Base-by-base conservation (phyloP, 2,888 invertebrate species). In the Galerucella calmariensis region DNA sequence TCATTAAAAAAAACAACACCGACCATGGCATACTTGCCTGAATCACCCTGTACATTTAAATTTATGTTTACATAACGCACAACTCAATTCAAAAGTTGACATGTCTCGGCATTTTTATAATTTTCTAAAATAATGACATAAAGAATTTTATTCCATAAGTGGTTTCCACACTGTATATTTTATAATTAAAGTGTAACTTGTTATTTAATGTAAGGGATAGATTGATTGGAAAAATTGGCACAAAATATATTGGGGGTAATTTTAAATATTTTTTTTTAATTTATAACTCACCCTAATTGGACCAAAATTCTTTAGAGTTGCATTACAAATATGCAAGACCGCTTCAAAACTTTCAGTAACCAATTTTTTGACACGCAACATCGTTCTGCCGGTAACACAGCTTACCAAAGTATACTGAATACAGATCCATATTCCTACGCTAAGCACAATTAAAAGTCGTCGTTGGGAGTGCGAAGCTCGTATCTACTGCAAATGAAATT, bases 351-450 rank as follows among this genome's bases (percentile, higher is more conserved):
- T 56, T 20, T 56, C 56, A 56, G 10, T 10, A 56, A 56, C 56
- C 56, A 56, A 16, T 56, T 16, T 56, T 56, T 56, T n/a, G 9
- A 56, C 56, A 16, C 56, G 56, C 56, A 56, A 9, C 56, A 56
- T 56, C 8, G 46, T 46, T 51, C 16, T 56, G 9, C 56, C 9
- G n/a, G 20, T 56, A 16, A 20, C 20, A 20, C 56, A 56, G 20
- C 48, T 48, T 2, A 14, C 16, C 20, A 16, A 56, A 56, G 16
- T 56, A 56, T 56, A 56, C 16, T 16, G 6, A 56, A 56, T 10
- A 20, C 20, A 48, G 2, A 48, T 48, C 12, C 3, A 48, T 48
- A 48, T 12, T 1, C 48, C 35, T 8, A 8, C 35, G 35, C 35
- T 6, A 8, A 35, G 35, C 35, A 35, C 35, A 35, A 35, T 35